These are phyloP conservation scores for Pristionchus mayeri DNA, from an alignment of 2,888 invertebrate genomes.

Conservation along the genomic window DNA sequence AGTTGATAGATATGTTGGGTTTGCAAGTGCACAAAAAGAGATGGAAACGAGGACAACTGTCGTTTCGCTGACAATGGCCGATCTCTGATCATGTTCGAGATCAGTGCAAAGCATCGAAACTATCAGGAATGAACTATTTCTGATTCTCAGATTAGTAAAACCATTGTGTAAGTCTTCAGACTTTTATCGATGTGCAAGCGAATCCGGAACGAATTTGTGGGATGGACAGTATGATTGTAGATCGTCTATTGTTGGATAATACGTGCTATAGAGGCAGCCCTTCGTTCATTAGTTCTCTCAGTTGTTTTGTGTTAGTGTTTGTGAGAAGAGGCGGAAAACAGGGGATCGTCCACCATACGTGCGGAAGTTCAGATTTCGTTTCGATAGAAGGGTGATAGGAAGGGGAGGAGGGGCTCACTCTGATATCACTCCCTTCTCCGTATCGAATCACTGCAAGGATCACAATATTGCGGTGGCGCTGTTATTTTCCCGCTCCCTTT, in stretches of 20 bases:
- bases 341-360: neutral
- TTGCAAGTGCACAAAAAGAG: slow-evolving; percentile 17
- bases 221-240: neutral
- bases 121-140: too few species aligned
- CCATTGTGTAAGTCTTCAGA: too few species aligned
- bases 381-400: neutral
- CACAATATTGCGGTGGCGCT: neutral
- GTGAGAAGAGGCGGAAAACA: neutral
- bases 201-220: too few species aligned
- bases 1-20: neutral
- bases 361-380: neutral
- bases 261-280: too few species aligned
- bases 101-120: too few species aligned
- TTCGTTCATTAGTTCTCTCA: too few species aligned
- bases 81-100: too few species aligned
- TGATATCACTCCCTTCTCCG: neutral
- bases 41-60: neutral
- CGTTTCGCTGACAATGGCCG: neutral
- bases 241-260: too few species aligned
- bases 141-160: too few species aligned
- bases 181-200: neutral
- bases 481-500: neutral
- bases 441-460: neutral
- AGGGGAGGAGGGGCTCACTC: neutral
- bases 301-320: neutral